A percentile compares a stretch with the other conserved stretches of the same genome.
Conservation (phyloP, 2,113 vertebrate species). For the Geococcyx californianus region DNA sequence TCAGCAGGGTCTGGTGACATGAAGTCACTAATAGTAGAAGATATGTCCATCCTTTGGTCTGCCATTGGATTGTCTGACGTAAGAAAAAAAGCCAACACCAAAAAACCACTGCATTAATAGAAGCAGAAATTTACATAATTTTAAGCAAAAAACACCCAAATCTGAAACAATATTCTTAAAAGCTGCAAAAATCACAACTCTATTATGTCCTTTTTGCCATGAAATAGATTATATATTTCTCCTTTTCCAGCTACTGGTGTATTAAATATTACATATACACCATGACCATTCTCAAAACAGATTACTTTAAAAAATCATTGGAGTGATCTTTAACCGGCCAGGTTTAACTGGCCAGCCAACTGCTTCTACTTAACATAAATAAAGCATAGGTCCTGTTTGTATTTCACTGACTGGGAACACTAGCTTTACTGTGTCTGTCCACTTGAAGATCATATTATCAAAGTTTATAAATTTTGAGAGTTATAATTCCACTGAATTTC, state of each 20-base stretch:
- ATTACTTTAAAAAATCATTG: background rate
- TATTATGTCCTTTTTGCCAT: background rate
- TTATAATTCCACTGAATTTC: background rate
- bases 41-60: constrained; percentile 99
- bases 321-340: background rate
- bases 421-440: background rate
- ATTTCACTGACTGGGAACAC: background rate
- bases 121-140: background rate
- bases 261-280: background rate
- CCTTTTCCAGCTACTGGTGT: background rate
- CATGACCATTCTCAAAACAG: background rate
- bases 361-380: background rate
- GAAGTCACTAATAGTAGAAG: constrained; percentile 98
- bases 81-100: background rate
- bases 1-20: constrained; percentile 93
- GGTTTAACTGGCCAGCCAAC: background rate
- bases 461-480: background rate
- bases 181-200: background rate
- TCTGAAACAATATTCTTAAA: background rate
- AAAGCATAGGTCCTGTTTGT: background rate
- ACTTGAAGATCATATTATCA: background rate
- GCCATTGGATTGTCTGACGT: constrained; percentile 92
- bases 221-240: background rate
- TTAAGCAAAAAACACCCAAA: background rate
- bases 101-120: background rate